These are phyloP conservation scores for Rhabdomys dilectus DNA, from an alignment of 2,113 vertebrate species.

Conservation along the genomic window DNA sequence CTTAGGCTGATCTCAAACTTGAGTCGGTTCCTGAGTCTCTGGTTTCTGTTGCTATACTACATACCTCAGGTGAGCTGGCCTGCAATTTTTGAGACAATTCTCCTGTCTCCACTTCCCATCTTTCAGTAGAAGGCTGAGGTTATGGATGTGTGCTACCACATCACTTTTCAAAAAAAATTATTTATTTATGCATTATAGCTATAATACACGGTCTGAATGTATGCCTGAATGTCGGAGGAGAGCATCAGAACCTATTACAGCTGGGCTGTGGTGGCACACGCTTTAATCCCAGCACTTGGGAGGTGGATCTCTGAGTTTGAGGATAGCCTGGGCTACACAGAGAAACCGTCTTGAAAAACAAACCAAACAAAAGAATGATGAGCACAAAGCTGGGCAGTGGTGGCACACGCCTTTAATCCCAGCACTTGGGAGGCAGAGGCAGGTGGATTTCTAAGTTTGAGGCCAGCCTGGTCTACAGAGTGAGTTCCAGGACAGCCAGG, in stretches of 20 bases:
- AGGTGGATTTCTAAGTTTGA: no score
- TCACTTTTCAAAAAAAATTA: neutral
- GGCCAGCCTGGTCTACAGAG: no score
- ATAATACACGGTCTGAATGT: neutral
- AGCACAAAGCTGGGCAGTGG: no score
- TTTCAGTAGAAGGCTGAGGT: neutral
- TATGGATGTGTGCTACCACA: neutral
- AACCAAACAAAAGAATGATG: neutral
- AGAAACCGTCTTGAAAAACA: neutral
- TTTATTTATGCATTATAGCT: neutral
- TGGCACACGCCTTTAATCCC: no score
- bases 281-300: neutral
- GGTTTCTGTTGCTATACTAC: neutral
- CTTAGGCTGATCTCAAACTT: neutral
- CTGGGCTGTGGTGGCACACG: neutral
- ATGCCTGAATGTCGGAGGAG: neutral
- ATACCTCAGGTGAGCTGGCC: neutral
- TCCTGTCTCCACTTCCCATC: neutral
- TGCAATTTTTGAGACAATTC: neutral
- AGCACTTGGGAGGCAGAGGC: no score
- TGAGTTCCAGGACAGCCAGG: no score
- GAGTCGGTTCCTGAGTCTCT: neutral
- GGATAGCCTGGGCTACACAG: neutral
- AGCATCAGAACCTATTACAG: neutral
- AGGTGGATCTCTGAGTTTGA: neutral